Percentiles rank a stretch among this genome's conserved stretches.
These are phyloP conservation scores for Lithobates pipiens DNA, from an alignment of 2,797 vertebrate genomes.

Conservation along the genomic window DNA sequence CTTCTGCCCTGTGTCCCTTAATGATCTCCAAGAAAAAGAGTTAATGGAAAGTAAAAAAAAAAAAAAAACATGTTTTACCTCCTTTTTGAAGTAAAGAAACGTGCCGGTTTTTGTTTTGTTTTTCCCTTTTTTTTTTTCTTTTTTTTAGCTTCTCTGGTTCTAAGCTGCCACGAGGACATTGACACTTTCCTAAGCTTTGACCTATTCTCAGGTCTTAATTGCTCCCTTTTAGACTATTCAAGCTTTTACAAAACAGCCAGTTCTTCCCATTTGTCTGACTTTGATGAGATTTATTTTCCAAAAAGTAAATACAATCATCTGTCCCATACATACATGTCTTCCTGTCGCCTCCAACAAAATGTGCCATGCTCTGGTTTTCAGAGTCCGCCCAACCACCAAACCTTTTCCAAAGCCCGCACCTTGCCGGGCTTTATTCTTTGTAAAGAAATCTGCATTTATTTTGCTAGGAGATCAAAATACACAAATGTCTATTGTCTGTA, in stretches of 20 bases:
- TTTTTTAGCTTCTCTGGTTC: constrained; percentile 56
- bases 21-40: too few species aligned
- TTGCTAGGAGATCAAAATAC: not conserved
- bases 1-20: too few species aligned
- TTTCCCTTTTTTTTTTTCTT: too few species aligned
- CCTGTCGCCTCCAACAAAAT: constrained; percentile 14
- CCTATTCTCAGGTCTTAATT: not conserved
- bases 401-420: not conserved
- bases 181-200: not conserved
- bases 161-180: constrained; percentile 51
- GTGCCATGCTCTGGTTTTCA: not conserved
- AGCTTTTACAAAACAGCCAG: not conserved
- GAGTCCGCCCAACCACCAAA: not conserved
- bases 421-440: not conserved
- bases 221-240: not conserved
- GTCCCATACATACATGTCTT: not conserved
- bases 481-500: not conserved
- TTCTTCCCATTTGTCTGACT: not conserved
- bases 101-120: too few species aligned
- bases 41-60: too few species aligned
- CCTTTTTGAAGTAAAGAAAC: too few species aligned
- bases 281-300: too few species aligned
- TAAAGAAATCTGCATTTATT: not conserved
- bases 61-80: too few species aligned
- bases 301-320: too few species aligned